Percentiles rank a stretch among this genome's conserved stretches.
These are phyloP conservation scores for Sphenodon punctatus DNA, from an alignment of 2,797 vertebrate species.

Conservation along the genomic window DNA sequence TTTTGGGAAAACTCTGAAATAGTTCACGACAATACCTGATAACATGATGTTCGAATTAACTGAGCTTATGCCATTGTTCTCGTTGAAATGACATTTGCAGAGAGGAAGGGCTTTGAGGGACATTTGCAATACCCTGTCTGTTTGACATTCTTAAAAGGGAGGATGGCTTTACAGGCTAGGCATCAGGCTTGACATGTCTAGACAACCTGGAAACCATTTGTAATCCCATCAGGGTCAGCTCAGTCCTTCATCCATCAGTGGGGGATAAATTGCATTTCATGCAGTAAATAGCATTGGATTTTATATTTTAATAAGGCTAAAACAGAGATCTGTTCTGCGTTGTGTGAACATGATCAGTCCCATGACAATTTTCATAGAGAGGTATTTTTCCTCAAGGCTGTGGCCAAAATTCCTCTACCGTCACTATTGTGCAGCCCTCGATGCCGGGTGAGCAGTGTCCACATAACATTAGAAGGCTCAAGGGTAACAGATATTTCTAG, in stretches of 20 bases:
- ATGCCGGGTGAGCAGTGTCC: neutral
- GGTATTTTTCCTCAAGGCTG: neutral
- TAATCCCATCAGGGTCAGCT: constrained; percentile 15
- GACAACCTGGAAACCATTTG: constrained; percentile 9
- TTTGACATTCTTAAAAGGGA: neutral
- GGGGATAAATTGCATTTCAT: neutral
- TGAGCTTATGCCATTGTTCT: neutral
- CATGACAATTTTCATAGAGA: neutral
- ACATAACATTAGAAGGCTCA: neutral
- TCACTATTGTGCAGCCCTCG: constrained; percentile 16
- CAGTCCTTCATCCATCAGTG: neutral
- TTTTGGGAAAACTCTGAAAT: neutral
- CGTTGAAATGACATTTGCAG: neutral
- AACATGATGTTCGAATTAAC: neutral
- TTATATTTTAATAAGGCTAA: neutral
- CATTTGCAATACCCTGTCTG: neutral
- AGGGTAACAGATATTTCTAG: constrained; percentile 39
- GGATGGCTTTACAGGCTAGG: constrained; percentile 12
- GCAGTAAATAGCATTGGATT: neutral
- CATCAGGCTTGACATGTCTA: constrained; percentile 9
- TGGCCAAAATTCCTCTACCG: neutral
- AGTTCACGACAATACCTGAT: neutral
- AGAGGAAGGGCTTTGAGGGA: neutral
- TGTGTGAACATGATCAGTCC: neutral
- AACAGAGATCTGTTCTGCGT: neutral